Conservation (phyloP, 23 tunicate genomes). For the Trididemnum clinides region DNA sequence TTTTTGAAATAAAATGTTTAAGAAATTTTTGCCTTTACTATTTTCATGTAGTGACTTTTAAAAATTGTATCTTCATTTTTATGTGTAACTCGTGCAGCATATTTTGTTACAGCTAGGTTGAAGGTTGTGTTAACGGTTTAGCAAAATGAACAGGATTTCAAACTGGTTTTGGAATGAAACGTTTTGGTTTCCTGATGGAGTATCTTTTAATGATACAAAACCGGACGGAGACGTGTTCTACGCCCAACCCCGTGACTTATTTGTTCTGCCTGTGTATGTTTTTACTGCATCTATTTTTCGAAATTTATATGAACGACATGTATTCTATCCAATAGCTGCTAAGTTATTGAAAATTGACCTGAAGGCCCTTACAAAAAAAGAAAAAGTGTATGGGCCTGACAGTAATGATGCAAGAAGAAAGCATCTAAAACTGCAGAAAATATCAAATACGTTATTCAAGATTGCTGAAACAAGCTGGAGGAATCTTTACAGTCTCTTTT, state of each 20-base stretch:
- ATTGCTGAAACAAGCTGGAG: constrained; percentile 45
- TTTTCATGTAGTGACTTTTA: too few species aligned
- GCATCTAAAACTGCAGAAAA: background rate
- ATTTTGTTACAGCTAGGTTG: too few species aligned
- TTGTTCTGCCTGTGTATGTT: constrained; percentile 21
- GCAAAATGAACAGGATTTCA: constrained; percentile 4
- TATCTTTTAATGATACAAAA: constrained; percentile 14
- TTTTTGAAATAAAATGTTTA: too few species aligned
- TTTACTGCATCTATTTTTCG: background rate
- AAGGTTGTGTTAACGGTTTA: too few species aligned
- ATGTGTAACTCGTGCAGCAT: too few species aligned
- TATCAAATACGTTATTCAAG: background rate
- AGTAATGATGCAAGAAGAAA: background rate
- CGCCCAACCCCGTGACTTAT: constrained; percentile 31
- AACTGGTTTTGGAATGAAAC: constrained; percentile 43
- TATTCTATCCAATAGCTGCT: background rate
- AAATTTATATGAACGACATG: constrained; percentile 21
- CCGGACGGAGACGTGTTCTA: background rate
- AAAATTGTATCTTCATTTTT: too few species aligned
- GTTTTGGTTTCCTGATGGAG: constrained; percentile 49
- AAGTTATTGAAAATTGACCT: background rate
- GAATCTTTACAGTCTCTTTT: background rate
- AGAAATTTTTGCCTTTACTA: too few species aligned
- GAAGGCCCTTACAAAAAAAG: background rate
- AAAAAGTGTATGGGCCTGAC: background rate